Conservation (phyloP, 2,888 invertebrate genomes). For the Hemaris fuciformis region DNA sequence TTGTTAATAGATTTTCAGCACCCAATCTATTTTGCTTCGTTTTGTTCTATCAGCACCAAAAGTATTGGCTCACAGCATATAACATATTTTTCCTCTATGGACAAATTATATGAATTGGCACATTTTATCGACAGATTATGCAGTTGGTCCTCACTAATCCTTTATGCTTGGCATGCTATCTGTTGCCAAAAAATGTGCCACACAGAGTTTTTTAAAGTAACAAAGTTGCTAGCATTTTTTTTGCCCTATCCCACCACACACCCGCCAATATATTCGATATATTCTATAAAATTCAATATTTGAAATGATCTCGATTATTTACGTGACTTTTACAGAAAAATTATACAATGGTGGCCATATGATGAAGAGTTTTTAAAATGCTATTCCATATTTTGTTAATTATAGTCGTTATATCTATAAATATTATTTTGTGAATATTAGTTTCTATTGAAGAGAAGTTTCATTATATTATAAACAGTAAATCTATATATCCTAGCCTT, state of each 20-base stretch:
- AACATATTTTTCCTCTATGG: not conserved
- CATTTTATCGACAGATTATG: slow-evolving; percentile 23
- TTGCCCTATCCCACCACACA: too few species aligned
- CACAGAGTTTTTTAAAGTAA: slow-evolving; percentile 40
- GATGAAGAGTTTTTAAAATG: not conserved
- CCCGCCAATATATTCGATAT: too few species aligned
- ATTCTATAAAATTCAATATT: not conserved
- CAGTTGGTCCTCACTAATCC: slow-evolving; percentile 39
- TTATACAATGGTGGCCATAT: not conserved
- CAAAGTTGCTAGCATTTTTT: slow-evolving; percentile 59
- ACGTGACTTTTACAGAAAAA: not conserved
- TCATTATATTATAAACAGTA: too few species aligned
- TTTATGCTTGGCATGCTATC: slow-evolving; percentile 40
- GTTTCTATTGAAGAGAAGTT: too few species aligned
- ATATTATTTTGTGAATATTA: too few species aligned
- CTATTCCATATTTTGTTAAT: too few species aligned
- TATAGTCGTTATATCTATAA: too few species aligned
- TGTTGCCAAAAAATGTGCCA: slow-evolving; percentile 54
- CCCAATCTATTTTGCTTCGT: not conserved
- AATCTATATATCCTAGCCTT: too few species aligned
- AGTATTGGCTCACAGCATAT: not conserved
- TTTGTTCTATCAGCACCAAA: not conserved
- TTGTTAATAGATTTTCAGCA: too few species aligned
- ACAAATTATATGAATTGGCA: not conserved
- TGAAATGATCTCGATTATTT: not conserved